phyloP scores from a whole-genome alignment of 2,797 vertebrate species.

The Cirrhinus mrigala region DNA sequence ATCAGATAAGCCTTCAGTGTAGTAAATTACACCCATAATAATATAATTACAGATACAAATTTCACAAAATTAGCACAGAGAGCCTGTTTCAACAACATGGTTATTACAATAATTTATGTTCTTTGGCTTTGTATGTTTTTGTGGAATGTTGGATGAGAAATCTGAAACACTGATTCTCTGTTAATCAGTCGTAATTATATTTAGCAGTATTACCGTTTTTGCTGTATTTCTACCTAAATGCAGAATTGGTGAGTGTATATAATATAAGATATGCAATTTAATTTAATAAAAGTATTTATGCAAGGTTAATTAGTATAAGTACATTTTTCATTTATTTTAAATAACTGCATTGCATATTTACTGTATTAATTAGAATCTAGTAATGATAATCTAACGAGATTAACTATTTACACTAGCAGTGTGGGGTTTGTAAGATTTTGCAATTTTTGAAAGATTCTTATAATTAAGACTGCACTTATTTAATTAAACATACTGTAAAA shows the following conservation, averaged over 20 bases:
- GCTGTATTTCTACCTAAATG: neutral
- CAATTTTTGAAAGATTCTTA: neutral
- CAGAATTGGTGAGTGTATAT: neutral
- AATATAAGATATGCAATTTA: neutral
- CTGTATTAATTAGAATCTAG: neutral
- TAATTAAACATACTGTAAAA: neutral
- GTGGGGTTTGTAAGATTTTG: neutral
- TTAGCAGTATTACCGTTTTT: neutral
- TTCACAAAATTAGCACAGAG: conserved; percentile 38
- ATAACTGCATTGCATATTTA: neutral
- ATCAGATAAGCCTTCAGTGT: conserved; percentile 33
- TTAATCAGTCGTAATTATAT: neutral
- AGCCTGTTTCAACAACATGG: neutral
- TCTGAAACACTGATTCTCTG: neutral
- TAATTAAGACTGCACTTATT: neutral
- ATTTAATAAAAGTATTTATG: neutral
- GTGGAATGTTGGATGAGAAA: neutral
- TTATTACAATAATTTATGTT: conserved; percentile 6
- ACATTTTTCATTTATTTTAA: no score
- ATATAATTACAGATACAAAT: conserved; percentile 51
- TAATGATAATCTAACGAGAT: neutral
- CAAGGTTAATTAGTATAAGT: neutral
- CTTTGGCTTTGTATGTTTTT: conserved; percentile 27
- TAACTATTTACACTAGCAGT: neutral
- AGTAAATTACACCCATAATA: conserved; percentile 46